Conservation (phyloP, 2,113 vertebrate species). For the Poeciliopsis turrubarensis region DNA sequence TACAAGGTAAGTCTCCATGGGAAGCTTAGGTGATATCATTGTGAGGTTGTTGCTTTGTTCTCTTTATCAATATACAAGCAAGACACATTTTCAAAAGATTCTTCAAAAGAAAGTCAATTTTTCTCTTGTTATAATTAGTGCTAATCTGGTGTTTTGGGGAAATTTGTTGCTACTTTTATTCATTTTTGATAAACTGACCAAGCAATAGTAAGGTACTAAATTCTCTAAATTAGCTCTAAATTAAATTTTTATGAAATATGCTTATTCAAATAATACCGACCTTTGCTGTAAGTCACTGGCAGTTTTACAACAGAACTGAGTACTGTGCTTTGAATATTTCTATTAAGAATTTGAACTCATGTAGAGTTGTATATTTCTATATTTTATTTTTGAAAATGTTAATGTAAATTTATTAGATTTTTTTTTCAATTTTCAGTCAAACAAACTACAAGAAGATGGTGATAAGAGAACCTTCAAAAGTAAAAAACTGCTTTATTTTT, state of each 20-base stretch:
- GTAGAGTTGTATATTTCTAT: too few species aligned
- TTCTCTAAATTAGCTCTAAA: background rate
- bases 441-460: background rate
- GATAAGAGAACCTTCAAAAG: background rate
- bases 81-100: background rate
- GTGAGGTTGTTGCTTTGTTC: background rate
- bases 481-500: background rate
- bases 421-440: background rate
- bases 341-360: too few species aligned
- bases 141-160: background rate
- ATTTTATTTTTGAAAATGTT: too few species aligned
- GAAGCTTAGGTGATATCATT: background rate
- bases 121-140: background rate
- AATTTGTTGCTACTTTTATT: background rate
- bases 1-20: conserved; percentile 20
- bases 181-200: background rate
- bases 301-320: background rate
- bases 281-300: background rate
- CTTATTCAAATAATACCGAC: background rate
- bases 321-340: background rate
- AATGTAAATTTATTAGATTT: too few species aligned
- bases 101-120: background rate
- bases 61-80: background rate
- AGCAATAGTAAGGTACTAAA: background rate
- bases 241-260: background rate